Conservation (phyloP, 1,140 invertebrate genomes). For the Scaptomyza pallida region DNA sequence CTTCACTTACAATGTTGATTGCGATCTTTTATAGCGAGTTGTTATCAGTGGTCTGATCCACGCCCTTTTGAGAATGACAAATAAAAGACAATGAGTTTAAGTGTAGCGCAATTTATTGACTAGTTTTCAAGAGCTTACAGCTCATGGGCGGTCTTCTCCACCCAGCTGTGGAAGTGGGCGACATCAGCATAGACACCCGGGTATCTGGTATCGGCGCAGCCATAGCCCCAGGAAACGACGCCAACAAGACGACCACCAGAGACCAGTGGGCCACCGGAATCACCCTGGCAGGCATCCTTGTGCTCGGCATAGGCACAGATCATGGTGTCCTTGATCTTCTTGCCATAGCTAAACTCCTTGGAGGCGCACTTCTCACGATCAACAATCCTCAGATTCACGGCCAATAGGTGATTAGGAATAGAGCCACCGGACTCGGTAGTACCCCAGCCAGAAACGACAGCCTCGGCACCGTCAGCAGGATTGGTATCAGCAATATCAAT, state of each 20-base stretch:
- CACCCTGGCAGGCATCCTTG: constrained; percentile 79
- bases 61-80: constrained; percentile 18
- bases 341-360: constrained; percentile 50
- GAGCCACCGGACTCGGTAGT: constrained; percentile 51
- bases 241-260: constrained; percentile 83
- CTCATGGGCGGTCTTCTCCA: constrained; percentile 54
- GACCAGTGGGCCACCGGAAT: constrained; percentile 85
- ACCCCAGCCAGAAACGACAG: constrained; percentile 84
- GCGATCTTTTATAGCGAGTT: constrained; percentile 15
- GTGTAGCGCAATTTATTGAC: constrained; percentile 22
- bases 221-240: constrained; percentile 86
- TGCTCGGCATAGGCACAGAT: constrained; percentile 83
- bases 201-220: constrained; percentile 57
- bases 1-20: constrained; percentile 4
- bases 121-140: constrained; percentile 38
- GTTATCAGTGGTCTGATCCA: constrained; percentile 17
- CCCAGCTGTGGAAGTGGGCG: constrained; percentile 78
- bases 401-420: constrained; percentile 58
- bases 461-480: constrained; percentile 60
- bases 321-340: constrained; percentile 74
- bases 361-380: constrained; percentile 47
- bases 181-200: constrained; percentile 88
- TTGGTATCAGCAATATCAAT: constrained; percentile 55
- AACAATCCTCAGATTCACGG: constrained; percentile 62
- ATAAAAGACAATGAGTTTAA: constrained; percentile 9